phyloP scores from a whole-genome alignment of 2,888 invertebrate species.

The Catocala fraxini region DNA sequence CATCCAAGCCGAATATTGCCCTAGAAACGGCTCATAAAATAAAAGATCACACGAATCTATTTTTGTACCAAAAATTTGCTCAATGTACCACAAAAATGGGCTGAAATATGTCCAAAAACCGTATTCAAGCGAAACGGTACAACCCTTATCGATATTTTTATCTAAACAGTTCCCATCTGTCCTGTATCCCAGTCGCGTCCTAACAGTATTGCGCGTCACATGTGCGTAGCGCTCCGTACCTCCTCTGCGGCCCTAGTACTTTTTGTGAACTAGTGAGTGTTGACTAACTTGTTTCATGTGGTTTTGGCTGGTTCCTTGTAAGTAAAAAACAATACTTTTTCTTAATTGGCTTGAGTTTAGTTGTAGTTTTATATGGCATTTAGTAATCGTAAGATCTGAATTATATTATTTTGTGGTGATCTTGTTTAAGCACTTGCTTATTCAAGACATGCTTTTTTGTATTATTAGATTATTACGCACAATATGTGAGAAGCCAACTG shows the following conservation, averaged over 20 bases:
- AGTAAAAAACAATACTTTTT: slow-evolving; percentile 22
- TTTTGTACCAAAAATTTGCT: slow-evolving; percentile 14
- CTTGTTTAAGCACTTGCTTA: too few species aligned
- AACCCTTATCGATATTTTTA: slow-evolving; percentile 47
- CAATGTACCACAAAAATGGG: slow-evolving; percentile 21
- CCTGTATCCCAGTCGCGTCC: slow-evolving; percentile 51
- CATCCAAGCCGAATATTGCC: not conserved
- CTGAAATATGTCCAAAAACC: slow-evolving; percentile 15
- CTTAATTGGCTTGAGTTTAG: too few species aligned
- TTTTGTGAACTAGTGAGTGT: slow-evolving; percentile 52
- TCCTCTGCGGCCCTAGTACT: slow-evolving; percentile 60
- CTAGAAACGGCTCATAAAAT: not conserved
- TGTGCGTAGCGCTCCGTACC: slow-evolving; percentile 51
- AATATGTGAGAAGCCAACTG: too few species aligned
- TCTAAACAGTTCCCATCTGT: slow-evolving; percentile 46
- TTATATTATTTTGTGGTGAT: too few species aligned
- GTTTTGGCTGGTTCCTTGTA: slow-evolving; percentile 32
- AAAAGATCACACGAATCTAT: slow-evolving; percentile 11
- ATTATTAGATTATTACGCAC: too few species aligned
- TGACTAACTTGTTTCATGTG: slow-evolving; percentile 32
- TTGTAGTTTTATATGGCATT: too few species aligned
- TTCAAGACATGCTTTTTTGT: too few species aligned
- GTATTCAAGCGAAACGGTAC: slow-evolving; percentile 14
- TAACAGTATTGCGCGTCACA: slow-evolving; percentile 47
- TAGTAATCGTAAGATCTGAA: too few species aligned